Conservation (phyloP, 2,113 vertebrate genomes). For the Seriola rivoliana region DNA sequence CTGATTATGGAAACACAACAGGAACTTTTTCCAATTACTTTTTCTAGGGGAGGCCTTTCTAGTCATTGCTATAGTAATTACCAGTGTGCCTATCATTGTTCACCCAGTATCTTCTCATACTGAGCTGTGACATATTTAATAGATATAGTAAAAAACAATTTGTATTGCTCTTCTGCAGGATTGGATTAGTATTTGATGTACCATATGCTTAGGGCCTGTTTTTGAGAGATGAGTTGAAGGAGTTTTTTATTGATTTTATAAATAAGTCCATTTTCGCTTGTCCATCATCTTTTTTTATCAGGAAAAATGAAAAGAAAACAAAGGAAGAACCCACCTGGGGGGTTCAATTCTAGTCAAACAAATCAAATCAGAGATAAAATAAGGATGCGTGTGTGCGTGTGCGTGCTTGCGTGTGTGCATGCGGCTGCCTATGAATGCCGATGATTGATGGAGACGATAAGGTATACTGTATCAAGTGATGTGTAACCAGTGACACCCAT, state of each 20-base stretch:
- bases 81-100: constrained; percentile 55
- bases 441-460: not conserved
- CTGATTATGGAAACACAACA: constrained; percentile 52
- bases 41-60: constrained; percentile 45
- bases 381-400: not conserved
- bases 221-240: constrained; percentile 43
- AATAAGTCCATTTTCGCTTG: constrained; percentile 54
- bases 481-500: not conserved
- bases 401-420: not conserved
- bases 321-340: not conserved
- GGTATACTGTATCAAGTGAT: not conserved
- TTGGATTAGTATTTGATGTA: constrained; percentile 61
- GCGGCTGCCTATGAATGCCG: not conserved
- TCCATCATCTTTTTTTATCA: constrained; percentile 48
- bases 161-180: constrained; percentile 51
- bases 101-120: constrained; percentile 47
- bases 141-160: constrained; percentile 50
- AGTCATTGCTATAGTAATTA: constrained; percentile 48
- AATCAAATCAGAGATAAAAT: constrained; percentile 6
- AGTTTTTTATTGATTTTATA: constrained; percentile 53
- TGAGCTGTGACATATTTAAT: constrained; percentile 64
- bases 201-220: constrained; percentile 38
- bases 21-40: constrained; percentile 64
- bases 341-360: constrained; percentile 23
- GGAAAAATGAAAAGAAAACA: constrained; percentile 42